Conservation (phyloP, 2,113 vertebrate species). For the Vidua chalybeata region DNA sequence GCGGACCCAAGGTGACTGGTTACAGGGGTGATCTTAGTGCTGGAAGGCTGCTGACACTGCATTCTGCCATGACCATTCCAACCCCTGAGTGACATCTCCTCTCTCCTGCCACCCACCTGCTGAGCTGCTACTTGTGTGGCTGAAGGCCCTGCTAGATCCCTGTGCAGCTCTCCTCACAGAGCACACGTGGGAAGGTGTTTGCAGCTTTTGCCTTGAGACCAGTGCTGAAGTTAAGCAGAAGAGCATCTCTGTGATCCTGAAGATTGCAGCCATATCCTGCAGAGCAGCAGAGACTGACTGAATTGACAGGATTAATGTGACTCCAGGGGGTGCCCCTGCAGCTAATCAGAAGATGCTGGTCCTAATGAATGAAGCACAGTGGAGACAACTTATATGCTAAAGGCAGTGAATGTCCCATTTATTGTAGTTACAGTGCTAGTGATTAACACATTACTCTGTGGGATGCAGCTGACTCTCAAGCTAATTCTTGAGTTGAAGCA, state of each 20-base stretch:
- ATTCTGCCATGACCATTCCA: rapidly evolving
- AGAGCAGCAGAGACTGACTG: not conserved
- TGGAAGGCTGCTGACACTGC: not conserved
- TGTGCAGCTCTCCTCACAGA: not conserved
- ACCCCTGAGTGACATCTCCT: rapidly evolving
- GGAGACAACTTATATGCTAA: not conserved
- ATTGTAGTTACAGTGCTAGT: not conserved
- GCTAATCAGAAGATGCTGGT: not conserved
- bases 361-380: not conserved
- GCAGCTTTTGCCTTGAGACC: not conserved
- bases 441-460: slow-evolving; percentile 8
- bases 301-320: slow-evolving; percentile 24
- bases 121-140: rapidly evolving
- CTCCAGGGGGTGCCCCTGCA: not conserved
- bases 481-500: not conserved
- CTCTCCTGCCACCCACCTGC: not conserved
- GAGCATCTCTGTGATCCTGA: not conserved
- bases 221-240: not conserved
- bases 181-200: rapidly evolving
- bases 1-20: rapidly evolving
- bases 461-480: not conserved
- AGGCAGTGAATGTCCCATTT: not conserved
- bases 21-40: rapidly evolving
- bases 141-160: rapidly evolving
- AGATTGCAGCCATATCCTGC: not conserved